Conservation (phyloP, 2,797 vertebrate genomes). For the Aldrovandia affinis region DNA sequence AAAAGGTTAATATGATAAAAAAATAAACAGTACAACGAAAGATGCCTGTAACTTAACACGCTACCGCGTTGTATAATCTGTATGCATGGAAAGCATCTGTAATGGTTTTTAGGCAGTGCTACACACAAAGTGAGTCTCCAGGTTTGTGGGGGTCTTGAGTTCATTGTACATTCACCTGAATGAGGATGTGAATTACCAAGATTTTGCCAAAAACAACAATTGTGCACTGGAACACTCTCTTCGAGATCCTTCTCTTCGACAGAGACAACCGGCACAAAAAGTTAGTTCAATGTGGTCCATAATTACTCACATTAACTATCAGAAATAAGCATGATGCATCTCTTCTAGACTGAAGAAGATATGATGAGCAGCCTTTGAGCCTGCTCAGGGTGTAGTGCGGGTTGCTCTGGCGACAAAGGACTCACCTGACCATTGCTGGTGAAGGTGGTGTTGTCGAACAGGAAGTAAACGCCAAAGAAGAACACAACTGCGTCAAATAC, state of each 20-base stretch:
- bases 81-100: constrained; percentile 59
- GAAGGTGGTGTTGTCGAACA: constrained; percentile 92
- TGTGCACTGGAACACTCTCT: not conserved
- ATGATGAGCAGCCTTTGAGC: not conserved
- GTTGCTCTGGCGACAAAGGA: not conserved
- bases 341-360: not conserved
- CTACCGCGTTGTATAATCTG: constrained; percentile 53
- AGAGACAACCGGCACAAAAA: not conserved
- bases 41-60: constrained; percentile 62
- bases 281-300: not conserved
- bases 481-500: constrained; percentile 92
- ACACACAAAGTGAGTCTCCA: constrained; percentile 3
- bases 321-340: not conserved
- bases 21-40: constrained; percentile 66
- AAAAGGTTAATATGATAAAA: constrained; percentile 70
- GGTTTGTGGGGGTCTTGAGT: not conserved
- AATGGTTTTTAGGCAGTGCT: constrained; percentile 45
- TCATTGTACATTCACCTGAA: constrained; percentile 7
- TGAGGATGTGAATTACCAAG: not conserved
- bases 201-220: not conserved
- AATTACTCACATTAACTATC: not conserved
- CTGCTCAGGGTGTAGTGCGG: not conserved
- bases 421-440: constrained; percentile 89
- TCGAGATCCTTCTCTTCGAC: not conserved
- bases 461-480: constrained; percentile 97